Evolutionary conservation across 2,888 invertebrate species (phyloP), one percentile per base, ranked within the genome.

Genomic region (Microctonus hyperodae): DNA sequence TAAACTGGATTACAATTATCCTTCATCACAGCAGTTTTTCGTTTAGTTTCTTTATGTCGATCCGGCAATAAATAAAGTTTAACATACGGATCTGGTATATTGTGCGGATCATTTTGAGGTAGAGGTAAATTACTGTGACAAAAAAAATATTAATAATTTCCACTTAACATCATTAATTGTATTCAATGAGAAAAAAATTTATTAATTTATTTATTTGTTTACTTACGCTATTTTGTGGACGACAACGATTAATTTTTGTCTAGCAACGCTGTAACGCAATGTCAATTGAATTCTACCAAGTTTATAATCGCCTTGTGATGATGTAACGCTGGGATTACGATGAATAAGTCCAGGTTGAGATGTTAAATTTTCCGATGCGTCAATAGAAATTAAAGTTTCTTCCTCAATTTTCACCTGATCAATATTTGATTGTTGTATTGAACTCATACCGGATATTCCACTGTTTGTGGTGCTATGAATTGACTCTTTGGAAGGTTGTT

Each of bases 161-260:
- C n/a, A n/a, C n/a, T 28, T 28, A 28, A 3, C 7, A 28, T 7
- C 28, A 28, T 5, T 28, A 28, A 28, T 7, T 28, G 3, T n/a
- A n/a, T n/a, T n/a, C n/a, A n/a, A 7, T 7, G 28, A 28, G 7
- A 28, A 3, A 28, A 28, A 28, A 28, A 57, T 57, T 2, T 44
- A 1, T 9, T 40, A 33, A 48, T 63, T 16, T 37, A 37, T 10
- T 28, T 57, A 62, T 60, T 50, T 64, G 55, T 22, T 33, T 75
- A 88, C 93, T 90, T 88, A 95, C 94, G 91, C 90, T 73, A 96
- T 92, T 87, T 94, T 95, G 83, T 97, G 96, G 1, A 97, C 90
- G 11, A 94, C 92, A 35, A 96, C 88, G 63, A 91, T 89, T 20
- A 97, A 87, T 69, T 91, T 90, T 84, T 96, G 95, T 61, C 95